Conservation (phyloP, 1,140 invertebrate species). For the Chironomus tepperi region DNA sequence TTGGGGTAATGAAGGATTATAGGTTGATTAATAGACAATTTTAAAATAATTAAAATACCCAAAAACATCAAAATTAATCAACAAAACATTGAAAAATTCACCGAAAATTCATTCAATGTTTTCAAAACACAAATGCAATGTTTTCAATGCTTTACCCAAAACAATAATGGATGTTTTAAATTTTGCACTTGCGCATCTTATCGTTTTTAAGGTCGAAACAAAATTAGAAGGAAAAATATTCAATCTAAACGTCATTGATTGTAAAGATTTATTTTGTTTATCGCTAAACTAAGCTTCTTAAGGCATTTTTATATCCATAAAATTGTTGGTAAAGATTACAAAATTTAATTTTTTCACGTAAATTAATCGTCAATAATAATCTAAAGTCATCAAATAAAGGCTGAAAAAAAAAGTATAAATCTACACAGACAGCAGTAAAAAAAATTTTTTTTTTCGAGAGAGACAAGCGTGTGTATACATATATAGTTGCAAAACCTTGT, state of each 20-base stretch:
- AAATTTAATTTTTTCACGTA: neutral
- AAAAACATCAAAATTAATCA: too few species aligned
- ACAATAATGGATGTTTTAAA: too few species aligned
- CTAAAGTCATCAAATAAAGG: neutral
- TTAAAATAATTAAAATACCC: too few species aligned
- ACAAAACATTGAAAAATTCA: too few species aligned
- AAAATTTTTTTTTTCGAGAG: too few species aligned
- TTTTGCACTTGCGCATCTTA: too few species aligned
- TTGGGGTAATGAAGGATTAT: too few species aligned
- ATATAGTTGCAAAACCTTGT: neutral
- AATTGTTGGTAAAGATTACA: neutral
- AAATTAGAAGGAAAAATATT: neutral
- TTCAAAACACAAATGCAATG: too few species aligned
- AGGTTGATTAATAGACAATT: too few species aligned
- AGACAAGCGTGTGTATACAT: neutral
- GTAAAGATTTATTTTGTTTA: constrained; percentile 4
- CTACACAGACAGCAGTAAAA: too few species aligned
- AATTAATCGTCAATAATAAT: neutral
- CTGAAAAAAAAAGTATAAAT: neutral
- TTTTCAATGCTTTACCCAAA: too few species aligned
- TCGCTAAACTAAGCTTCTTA: neutral
- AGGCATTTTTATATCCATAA: neutral
- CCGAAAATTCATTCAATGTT: too few species aligned
- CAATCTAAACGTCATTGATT: neutral
- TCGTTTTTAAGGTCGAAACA: neutral